Evolutionary conservation across 2,797 vertebrate species (phyloP), one percentile per base, ranked within the genome.

Genomic region (Sternotherus odoratus): DNA sequence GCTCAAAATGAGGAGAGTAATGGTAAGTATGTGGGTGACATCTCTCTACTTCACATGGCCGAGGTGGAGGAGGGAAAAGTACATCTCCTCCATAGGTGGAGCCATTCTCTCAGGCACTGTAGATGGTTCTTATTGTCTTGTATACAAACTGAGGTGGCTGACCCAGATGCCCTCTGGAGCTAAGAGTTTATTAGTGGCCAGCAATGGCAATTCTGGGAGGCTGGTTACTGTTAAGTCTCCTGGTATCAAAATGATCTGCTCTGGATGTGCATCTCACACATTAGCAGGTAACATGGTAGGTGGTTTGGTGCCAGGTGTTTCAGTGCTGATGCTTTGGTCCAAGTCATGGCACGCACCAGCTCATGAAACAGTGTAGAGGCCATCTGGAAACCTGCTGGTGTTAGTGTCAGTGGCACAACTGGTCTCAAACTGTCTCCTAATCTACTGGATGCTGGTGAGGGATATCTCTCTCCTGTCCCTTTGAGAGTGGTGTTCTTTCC

Each of bases 81-180:
- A 12, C 28, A 56, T 56, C 26, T 28, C 26, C 56, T 57, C 12
- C 28, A 6, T 13, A 53, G 9, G 53, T 53, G 56, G 56, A 57
- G 12, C 26, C 56, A 57, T 57, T 57, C 28, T 13, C 28, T 57
- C 28, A 30, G 56, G 26, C 56, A 57, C 13, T 30, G 56, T 57
- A 28, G 56, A 57, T 57, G 26, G 28, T 30, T 63, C 60, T 16
- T 19, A n/a, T 1, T 10, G 19, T 63, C 60, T 33, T 10, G 57
- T 60, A 3, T 33, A 1, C 0, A 0, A 8, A 4, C 6, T 74
- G 69, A 30, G 43, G 5, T 0, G 23, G 43, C 69, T 69, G 0
- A 39, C 30, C 28, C 66, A 6, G 46, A 53, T 51, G 21, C 72
- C 15, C 30, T 43, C 30, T 7, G 4, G 30, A 60, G 30, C 87